These are phyloP conservation scores for Irena cyanogastra DNA, from an alignment of 2,113 vertebrate species.

Conservation along the genomic window DNA sequence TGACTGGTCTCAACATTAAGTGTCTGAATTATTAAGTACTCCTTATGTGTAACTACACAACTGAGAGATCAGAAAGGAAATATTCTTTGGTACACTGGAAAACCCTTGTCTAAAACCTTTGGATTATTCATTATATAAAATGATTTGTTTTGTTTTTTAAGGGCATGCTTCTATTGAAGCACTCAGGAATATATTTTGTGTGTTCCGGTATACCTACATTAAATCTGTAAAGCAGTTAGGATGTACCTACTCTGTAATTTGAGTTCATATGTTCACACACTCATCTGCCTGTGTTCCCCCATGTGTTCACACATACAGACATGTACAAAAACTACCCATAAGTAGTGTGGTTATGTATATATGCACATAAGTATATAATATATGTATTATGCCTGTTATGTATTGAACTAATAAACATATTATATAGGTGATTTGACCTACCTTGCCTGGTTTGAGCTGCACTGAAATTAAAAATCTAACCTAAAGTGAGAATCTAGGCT, in stretches of 20 bases:
- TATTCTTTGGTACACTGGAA: background rate
- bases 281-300: background rate
- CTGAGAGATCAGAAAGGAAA: background rate
- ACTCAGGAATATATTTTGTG: background rate
- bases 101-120: background rate
- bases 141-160: background rate
- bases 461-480: background rate
- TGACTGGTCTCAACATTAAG: background rate
- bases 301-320: background rate
- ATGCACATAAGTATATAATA: background rate
- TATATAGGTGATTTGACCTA: background rate
- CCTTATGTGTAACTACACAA: background rate
- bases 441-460: background rate
- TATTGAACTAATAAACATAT: background rate
- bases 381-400: background rate
- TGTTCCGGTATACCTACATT: background rate
- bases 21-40: background rate
- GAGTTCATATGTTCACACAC: background rate
- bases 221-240: background rate
- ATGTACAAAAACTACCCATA: background rate
- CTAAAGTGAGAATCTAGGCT: background rate
- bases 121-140: background rate
- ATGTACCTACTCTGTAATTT: background rate
- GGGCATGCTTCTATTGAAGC: background rate
- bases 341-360: no score